Conservation (phyloP, 2,888 invertebrate genomes). For the Formica aserva region DNA sequence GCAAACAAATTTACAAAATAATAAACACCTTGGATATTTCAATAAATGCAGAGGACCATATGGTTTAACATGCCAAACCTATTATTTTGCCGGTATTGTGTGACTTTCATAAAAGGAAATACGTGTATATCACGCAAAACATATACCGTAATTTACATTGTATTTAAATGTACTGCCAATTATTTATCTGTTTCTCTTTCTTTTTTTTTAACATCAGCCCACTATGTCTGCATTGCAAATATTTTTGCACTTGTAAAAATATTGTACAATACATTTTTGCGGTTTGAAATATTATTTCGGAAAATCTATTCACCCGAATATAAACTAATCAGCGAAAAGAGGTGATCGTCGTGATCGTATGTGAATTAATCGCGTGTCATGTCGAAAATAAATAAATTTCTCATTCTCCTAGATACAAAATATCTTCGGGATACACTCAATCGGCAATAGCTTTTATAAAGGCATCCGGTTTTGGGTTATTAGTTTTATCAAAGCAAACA, state of each 20-base stretch:
- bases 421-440: background rate
- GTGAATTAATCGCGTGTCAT: slow-evolving; percentile 15
- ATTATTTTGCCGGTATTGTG: slow-evolving; percentile 1
- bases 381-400: background rate
- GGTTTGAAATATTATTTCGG: slow-evolving; percentile 11
- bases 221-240: background rate
- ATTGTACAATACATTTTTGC: background rate
- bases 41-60: slow-evolving; percentile 3
- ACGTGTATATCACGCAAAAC: background rate
- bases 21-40: slow-evolving; percentile 34
- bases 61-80: slow-evolving; percentile 4
- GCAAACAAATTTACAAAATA: slow-evolving; percentile 29
- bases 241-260: background rate
- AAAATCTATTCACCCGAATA: slow-evolving; percentile 7
- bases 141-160: background rate
- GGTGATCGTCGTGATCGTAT: background rate
- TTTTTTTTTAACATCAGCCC: background rate
- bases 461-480: background rate
- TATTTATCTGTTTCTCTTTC: background rate
- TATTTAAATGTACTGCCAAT: slow-evolving; percentile 4
- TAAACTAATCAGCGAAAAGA: background rate
- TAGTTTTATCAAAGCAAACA: background rate
- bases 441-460: background rate
- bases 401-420: background rate
- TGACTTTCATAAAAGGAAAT: slow-evolving; percentile 13